phyloP scores from a whole-genome alignment of 2,113 vertebrate genomes.

The Pseudopodoces humilis region DNA sequence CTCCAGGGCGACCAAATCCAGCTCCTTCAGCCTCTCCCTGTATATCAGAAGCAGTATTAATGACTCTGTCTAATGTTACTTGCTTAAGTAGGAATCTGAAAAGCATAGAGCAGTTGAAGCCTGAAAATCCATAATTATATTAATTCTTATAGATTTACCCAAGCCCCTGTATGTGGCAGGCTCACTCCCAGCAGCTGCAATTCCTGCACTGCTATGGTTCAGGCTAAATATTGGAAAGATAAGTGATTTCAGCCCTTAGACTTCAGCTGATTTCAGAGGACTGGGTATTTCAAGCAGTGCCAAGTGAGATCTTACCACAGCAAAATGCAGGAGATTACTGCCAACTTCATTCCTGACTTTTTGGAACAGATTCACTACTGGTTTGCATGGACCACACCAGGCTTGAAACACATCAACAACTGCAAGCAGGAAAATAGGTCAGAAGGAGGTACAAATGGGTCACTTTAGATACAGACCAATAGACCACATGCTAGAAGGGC shows the following conservation, averaged over 20 bases:
- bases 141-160: not conserved
- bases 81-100: not conserved
- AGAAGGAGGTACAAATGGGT: not conserved
- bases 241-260: not conserved
- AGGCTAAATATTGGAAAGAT: not conserved
- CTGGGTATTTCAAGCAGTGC: not conserved
- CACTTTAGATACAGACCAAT: not conserved
- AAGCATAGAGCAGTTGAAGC: not conserved
- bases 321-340: slow-evolving; percentile 87
- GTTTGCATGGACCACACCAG: slow-evolving; percentile 95
- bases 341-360: slow-evolving; percentile 89
- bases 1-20: not conserved
- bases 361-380: slow-evolving; percentile 86
- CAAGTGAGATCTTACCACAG: slow-evolving; percentile 79
- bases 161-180: not conserved
- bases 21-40: not conserved
- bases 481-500: not conserved
- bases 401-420: slow-evolving; percentile 90
- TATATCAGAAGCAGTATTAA: not conserved
- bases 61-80: not conserved
- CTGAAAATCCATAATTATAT: not conserved
- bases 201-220: not conserved
- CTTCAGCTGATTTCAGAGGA: not conserved
- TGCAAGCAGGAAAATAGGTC: slow-evolving; percentile 40
- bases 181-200: not conserved